These are phyloP conservation scores for Rana temporaria DNA, from an alignment of 2,113 vertebrate genomes.

Conservation along the genomic window DNA sequence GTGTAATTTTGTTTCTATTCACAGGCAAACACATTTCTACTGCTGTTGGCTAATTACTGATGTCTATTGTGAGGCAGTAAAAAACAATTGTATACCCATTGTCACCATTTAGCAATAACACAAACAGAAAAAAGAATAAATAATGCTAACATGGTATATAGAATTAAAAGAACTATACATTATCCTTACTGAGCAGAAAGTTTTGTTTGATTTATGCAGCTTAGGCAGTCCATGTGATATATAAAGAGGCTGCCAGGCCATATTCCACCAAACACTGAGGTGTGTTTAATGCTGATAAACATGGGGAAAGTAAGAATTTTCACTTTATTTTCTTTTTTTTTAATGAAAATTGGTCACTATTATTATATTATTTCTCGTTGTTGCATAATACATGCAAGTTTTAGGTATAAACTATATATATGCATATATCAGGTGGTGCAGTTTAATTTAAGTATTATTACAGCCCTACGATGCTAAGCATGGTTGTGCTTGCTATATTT, in stretches of 20 bases:
- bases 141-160: conserved; percentile 16
- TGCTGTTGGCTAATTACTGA: background rate
- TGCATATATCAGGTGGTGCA: background rate
- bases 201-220: conserved; percentile 21
- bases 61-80: background rate
- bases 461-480: background rate
- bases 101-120: background rate
- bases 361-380: background rate
- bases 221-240: conserved; percentile 12
- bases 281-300: background rate
- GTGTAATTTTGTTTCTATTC: no score
- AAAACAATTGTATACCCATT: background rate
- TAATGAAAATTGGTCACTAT: no score
- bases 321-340: no score
- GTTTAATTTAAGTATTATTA: background rate
- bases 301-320: conserved; percentile 22
- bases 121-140: conserved; percentile 32
- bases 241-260: conserved; percentile 22
- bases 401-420: no score
- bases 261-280: background rate
- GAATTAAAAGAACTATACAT: conserved; percentile 14
- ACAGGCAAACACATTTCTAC: no score
- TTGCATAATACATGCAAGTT: background rate
- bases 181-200: conserved; percentile 24
- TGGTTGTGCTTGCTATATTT: background rate